Conservation (phyloP, 2,888 invertebrate genomes). For the Eueremaeus valkanovi region DNA sequence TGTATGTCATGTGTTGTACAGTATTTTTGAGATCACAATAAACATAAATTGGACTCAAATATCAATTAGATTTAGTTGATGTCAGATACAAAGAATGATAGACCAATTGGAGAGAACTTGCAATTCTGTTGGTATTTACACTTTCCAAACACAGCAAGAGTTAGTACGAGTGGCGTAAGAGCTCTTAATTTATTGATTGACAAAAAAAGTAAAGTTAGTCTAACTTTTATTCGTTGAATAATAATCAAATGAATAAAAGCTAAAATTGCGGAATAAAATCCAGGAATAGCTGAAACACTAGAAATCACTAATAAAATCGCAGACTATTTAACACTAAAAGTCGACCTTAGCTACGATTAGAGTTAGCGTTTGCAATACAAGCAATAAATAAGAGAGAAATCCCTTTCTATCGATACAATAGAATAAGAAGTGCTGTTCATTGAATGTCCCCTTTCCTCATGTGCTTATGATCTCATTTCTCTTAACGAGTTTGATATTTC, state of each 20-base stretch:
- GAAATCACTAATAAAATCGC: background rate
- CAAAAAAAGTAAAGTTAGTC: background rate
- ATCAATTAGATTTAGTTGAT: constrained; percentile 24
- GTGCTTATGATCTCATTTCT: constrained; percentile 27
- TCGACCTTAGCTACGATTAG: background rate
- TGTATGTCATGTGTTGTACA: constrained; percentile 22
- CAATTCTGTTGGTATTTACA: background rate
- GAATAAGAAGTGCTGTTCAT: background rate
- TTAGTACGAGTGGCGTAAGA: background rate
- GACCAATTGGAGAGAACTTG: constrained; percentile 16
- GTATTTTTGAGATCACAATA: constrained; percentile 17
- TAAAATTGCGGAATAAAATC: background rate
- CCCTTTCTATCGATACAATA: constrained; percentile 11
- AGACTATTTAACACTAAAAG: background rate
- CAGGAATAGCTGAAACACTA: background rate
- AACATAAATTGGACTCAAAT: constrained; percentile 30
- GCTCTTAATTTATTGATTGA: constrained; percentile 18
- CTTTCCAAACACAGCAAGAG: background rate
- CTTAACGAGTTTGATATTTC: background rate
- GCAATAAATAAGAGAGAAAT: constrained; percentile 22
- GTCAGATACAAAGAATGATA: constrained; percentile 21
- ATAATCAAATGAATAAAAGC: background rate
- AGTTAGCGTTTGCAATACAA: background rate
- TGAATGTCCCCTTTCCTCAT: constrained; percentile 26
- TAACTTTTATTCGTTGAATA: constrained; percentile 13